Evolutionary conservation across 2,113 vertebrate species (phyloP), one percentile per base, ranked within the genome.

Genomic region (Rhombomys opimus): DNA sequence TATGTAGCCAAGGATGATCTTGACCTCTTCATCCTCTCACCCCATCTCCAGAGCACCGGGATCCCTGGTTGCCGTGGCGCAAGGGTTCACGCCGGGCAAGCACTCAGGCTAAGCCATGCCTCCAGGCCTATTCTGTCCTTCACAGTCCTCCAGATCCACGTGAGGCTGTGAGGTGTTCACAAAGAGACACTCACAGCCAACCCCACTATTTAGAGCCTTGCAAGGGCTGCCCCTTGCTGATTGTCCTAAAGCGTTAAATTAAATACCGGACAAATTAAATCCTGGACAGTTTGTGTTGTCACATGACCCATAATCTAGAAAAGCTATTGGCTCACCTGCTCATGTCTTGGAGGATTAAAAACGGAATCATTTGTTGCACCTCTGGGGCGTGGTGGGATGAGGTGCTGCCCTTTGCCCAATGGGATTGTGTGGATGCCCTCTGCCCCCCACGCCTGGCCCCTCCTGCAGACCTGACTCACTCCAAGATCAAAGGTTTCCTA

Each of bases 381-480:
- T 75, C 25, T 41, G 25, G 35, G 70, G n/a, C 1, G 54, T 75
- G 35, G 68, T 27, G 35, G 52, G 68, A 72, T 72, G 67, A 25
- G 38, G 61, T 11, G 38, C 38, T 67, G 84, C 41, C 22, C 87
- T 88, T 88, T 32, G 35, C 52, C 68, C 87, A 57, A 57, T 54
- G 17, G 52, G 72, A 38, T 32, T 20, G 38, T 14, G 68, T 22
- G 18, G 23, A 72, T 88, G 68, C 38, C 57, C 72, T 82, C 50
- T 46, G 59, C 30, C 75, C 70, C 14, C 7, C 25, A 1, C 0
- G 12, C 59, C 81, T 57, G 0, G 54, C 38, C 61, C 41, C 87
- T 73, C 25, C 92, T 10, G 23, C 3, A n/a, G 15, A 5, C 61
- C 82, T 88, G 95, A 96, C 94, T 96, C 90, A 88, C 18, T 41